phyloP scores from a whole-genome alignment of 2,797 vertebrate species.

The Acanthopagrus latus region DNA sequence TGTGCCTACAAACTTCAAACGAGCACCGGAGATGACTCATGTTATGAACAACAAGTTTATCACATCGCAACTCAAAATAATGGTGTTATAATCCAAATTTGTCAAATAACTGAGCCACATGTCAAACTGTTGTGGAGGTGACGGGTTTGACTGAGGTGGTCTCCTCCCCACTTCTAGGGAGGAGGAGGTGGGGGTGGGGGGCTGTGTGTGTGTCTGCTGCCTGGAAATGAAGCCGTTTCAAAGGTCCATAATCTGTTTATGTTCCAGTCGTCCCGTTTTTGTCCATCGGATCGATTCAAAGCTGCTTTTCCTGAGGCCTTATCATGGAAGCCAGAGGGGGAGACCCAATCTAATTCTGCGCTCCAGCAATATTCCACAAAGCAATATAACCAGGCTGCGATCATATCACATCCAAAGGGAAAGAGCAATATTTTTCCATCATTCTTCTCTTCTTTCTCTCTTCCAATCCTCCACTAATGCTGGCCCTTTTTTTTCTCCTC shows the following conservation, averaged over 20 bases:
- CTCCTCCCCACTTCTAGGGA: neutral
- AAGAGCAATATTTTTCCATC: slow-evolving; percentile 82
- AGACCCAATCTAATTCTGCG: slow-evolving; percentile 81
- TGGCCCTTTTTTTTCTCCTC: slow-evolving; percentile 33
- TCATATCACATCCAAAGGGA: slow-evolving; percentile 81
- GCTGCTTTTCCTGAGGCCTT: slow-evolving; percentile 77
- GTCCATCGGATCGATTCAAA: slow-evolving; percentile 80
- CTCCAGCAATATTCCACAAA: slow-evolving; percentile 84
- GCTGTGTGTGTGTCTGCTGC: slow-evolving; percentile 45
- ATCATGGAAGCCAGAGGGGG: slow-evolving; percentile 75
- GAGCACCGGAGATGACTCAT: neutral
- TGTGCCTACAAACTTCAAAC: neutral
- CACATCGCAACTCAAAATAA: neutral
- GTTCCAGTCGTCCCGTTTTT: slow-evolving; percentile 69
- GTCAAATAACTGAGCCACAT: neutral
- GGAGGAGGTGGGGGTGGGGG: neutral
- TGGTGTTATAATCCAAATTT: neutral
- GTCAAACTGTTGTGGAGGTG: neutral
- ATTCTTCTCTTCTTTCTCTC: slow-evolving; percentile 67
- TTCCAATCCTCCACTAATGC: slow-evolving; percentile 62
- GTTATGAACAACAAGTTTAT: neutral
- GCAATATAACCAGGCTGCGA: slow-evolving; percentile 79
- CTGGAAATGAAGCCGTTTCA: slow-evolving; percentile 82
- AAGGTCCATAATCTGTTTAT: slow-evolving; percentile 82
- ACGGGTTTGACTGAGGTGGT: neutral